Evolutionary conservation across 1,140 invertebrate species (phyloP), one percentile per base, ranked within the genome.

Genomic region (Drosophila sucinea): DNA sequence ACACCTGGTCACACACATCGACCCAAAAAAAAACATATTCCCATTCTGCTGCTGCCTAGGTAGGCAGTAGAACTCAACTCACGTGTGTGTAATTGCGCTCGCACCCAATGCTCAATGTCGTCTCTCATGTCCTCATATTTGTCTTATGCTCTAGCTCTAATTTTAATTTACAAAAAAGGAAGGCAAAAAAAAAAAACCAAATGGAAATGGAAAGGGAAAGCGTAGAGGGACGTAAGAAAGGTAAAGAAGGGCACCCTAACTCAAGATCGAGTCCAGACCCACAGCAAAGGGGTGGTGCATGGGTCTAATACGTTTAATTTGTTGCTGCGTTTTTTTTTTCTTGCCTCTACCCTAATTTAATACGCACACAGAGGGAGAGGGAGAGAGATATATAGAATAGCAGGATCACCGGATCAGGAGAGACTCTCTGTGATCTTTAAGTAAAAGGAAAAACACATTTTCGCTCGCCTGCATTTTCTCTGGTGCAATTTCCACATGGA

Each of bases 81-180:
- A 51, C 44, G 44, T 51, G 44, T 51, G 44, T 51, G 56, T 41
- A 80, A 77, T 73, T 65, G 64, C 55, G 67, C 66, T 85, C 85
- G 72, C 80, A 85, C 80, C 78, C 85, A 82, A 80, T 51, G 44
- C 44, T 27, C 44, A 51, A 51, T 51, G 44, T 51, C 17, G n/a
- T 61, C 29, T 40, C 23, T 56, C 40, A 33, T 54, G 65, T 17
- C 56, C 56, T 58, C 69, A 40, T 82, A 67, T 84, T 79, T 79
- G 79, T 87, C 69, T 69, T 81, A 66, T 87, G 89, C 78, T 75
- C 89, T 82, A 82, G 89, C 77, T 91, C 89, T 91, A 91, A 91
- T 91, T 91, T 90, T 79, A 90, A 90, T 90, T 89, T 79, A 70
- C 44, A 8, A 27, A 51, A 44, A 51, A 71, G 73, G 67, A 67